phyloP scores from a whole-genome alignment of 2,888 invertebrate genomes.

The Sesamia inferens region DNA sequence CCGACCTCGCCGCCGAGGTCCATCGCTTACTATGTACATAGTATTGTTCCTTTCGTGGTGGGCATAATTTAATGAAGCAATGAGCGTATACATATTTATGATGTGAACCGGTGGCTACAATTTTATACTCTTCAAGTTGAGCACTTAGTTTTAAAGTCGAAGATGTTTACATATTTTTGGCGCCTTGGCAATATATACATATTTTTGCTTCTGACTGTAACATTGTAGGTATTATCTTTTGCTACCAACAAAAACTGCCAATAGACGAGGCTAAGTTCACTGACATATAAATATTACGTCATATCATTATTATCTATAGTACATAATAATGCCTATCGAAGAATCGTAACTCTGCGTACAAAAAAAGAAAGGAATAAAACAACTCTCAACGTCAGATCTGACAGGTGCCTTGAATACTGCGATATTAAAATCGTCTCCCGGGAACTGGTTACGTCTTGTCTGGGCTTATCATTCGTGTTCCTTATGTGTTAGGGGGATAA shows the following conservation, averaged over 20 bases:
- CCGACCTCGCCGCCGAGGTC: no score
- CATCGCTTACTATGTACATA: no score
- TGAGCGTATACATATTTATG: no score
- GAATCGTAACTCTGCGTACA: slow-evolving; percentile 14
- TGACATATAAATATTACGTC: slow-evolving; percentile 19
- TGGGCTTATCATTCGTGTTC: slow-evolving; percentile 38
- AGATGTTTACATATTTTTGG: no score
- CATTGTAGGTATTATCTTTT: background rate
- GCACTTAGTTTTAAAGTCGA: no score
- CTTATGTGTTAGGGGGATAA: slow-evolving; percentile 13
- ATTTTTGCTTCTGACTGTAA: no score
- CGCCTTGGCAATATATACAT: background rate
- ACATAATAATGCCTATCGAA: background rate
- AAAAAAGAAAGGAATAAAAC: slow-evolving; percentile 36
- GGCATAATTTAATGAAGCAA: no score
- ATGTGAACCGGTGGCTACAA: no score
- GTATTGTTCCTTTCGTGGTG: no score
- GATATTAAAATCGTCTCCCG: slow-evolving; percentile 38
- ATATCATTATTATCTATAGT: slow-evolving; percentile 17
- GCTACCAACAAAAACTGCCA: background rate
- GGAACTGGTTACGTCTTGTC: slow-evolving; percentile 31
- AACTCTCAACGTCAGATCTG: slow-evolving; percentile 27
- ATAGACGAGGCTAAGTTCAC: slow-evolving; percentile 32
- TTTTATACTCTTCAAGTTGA: no score
- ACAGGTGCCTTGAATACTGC: slow-evolving; percentile 24